Evolutionary conservation across 2,888 invertebrate genomes (phyloP), one percentile per base, ranked within the genome.

Genomic region (Caenorhabditis sp.): DNA sequence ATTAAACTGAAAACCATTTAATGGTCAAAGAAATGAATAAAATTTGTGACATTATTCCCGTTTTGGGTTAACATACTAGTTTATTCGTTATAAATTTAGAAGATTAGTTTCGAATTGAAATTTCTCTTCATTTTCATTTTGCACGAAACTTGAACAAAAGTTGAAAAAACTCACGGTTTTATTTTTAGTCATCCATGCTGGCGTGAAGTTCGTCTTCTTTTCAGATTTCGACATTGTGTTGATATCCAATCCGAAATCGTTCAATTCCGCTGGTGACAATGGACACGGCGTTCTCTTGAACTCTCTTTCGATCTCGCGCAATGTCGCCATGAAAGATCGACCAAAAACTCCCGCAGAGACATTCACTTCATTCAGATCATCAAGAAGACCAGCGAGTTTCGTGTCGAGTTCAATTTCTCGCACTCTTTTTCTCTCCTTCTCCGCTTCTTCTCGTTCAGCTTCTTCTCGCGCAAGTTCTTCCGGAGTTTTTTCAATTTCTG

Each of bases 271-370:
- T 12, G 58, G 67, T 0, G 72, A 27, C 26, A 80, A 61, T 7
- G 79, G 80, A 36, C 79, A 80, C 10, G 63, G 54, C 0, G 80
- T 79, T 3, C 68, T 58, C 1, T 69, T 53, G 71, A 79, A 78
- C 53, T 63, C 63, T 63, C 71, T 78, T 61, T 81, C 81, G 21
- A 77, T 54, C 10, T 76, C 75, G 4, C 81, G 64, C n/a, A 83
- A 67, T 12, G 68, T 69, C 27, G 76, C 71, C 65, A 83, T 70
- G 67, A 80, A 83, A 1, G 63, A 61, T n/a, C 82, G 54, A 12
- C 65, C 67, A 65, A 77, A 82, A 10, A 53, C 36, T 36, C 65
- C 58, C 8, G 23, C 61, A n/a, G 38, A 21, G 0, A 61, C 23
- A 20, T 76, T 57, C n/a, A 63, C 75, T 27, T 78, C 75, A 4